These are phyloP conservation scores for Aurelia aurita DNA, from an alignment of 30 jellyfish, hydroid and myxozoan genomes.

Conservation along the genomic window DNA sequence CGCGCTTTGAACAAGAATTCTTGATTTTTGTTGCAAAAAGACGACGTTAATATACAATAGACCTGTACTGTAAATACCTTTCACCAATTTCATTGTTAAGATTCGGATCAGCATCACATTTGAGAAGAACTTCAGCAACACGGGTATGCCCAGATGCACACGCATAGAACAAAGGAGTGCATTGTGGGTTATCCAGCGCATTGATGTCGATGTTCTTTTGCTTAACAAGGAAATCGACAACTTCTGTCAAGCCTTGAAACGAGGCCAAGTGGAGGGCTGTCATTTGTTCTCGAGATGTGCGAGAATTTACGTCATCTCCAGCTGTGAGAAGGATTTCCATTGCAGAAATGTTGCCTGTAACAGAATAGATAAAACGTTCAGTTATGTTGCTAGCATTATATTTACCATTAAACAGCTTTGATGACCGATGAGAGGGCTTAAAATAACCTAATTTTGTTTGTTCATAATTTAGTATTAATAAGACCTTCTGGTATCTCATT, in stretches of 20 bases:
- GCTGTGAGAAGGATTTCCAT: slow-evolving; percentile 19
- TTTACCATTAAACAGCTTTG: no score
- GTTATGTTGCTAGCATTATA: no score
- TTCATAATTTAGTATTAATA: no score
- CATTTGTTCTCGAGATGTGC: slow-evolving; percentile 45
- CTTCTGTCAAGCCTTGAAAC: slow-evolving; percentile 56
- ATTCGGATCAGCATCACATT: slow-evolving; percentile 60
- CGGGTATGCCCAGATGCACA: slow-evolving; percentile 64
- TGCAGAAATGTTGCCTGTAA: slow-evolving; percentile 52
- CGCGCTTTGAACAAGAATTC: no score
- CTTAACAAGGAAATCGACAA: slow-evolving; percentile 57
- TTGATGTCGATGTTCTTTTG: slow-evolving; percentile 15
- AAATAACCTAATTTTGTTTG: no score
- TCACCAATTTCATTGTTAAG: slow-evolving; percentile 40
- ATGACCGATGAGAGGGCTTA: no score
- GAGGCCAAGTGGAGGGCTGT: slow-evolving; percentile 76
- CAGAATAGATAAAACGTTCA: neutral
- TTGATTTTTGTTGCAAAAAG: no score
- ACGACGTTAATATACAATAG: no score
- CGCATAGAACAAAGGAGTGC: slow-evolving; percentile 74
- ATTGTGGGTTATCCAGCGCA: slow-evolving; percentile 24
- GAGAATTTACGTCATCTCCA: slow-evolving; percentile 54
- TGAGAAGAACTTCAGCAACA: slow-evolving; percentile 42
- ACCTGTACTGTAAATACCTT: slow-evolving; percentile 15
- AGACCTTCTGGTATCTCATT: no score